Evolutionary conservation across 2,797 vertebrate species (phyloP), one percentile per base, ranked within the genome.

Genomic region (Limosa lapponica): DNA sequence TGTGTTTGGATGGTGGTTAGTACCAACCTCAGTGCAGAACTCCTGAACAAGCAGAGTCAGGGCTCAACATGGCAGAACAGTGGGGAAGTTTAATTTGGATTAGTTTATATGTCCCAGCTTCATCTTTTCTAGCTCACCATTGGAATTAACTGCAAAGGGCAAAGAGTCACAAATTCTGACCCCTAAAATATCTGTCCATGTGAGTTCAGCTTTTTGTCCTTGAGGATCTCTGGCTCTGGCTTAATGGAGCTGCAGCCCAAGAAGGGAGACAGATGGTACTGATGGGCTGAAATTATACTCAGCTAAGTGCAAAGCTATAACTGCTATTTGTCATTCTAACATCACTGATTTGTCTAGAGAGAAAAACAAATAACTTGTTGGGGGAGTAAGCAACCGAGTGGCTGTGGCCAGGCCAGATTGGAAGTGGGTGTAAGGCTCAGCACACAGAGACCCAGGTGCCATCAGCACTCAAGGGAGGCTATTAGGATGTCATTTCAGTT

Each of bases 241-340:
- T 93, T 96, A 95, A 96, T 93, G 88, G 95, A 96, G 64, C 74
- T 94, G 78, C 81, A 93, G 83, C 83, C 94, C 93, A 93, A 95
- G 93, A 82, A 93, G 66, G 75, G 94, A 96, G 94, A 96, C 96
- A 97, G 96, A 96, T 96, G 95, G 96, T 96, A 90, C 95, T 96
- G 95, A 96, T 95, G 94, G 90, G 78, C 90, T 96, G 96, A 96
- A 97, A 97, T 97, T 95, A 97, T 93, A 96, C 95, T 65, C 83
- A 41, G 93, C 90, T 96, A 97, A 97, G 95, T 97, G 96, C 96
- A 97, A 95, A 94, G 90, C 93, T 96, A 49, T 96, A 96, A 94
- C 95, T 96, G 94, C 95, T 96, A 95, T 97, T 97, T 96, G 94
- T 97, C 96, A 96, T 96, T 96, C 96, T 92, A 96, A 85, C 88